A percentile compares a stretch with the other conserved stretches of the same genome.
Evolutionary conservation across 2,888 invertebrate genomes (phyloP).

Genomic region (Habrosyne pyritoides): DNA sequence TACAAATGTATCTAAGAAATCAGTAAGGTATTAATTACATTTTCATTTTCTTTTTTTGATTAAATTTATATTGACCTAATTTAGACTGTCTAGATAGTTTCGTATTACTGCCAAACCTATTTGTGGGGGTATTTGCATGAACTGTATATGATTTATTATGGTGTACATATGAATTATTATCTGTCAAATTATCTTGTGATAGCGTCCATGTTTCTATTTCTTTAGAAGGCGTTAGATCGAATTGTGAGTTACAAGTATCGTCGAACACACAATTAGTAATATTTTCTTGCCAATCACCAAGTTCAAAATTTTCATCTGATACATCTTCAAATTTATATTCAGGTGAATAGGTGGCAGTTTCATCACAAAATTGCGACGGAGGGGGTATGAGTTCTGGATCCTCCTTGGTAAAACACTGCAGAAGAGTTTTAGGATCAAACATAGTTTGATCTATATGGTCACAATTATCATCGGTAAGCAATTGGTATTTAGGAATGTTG

Average conservation of each 20-base stretch:
- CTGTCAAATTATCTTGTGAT: conserved; percentile 32
- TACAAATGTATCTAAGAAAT: neutral
- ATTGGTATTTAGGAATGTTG: neutral
- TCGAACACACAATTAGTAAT: conserved; percentile 26
- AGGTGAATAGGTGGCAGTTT: conserved; percentile 27
- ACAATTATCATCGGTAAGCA: conserved; percentile 16
- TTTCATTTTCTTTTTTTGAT: conserved; percentile 47
- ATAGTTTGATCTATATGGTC: conserved; percentile 53
- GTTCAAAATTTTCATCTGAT: neutral
- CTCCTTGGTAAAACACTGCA: conserved; percentile 48
- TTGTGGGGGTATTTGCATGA: conserved; percentile 27
- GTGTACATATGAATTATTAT: conserved; percentile 14
- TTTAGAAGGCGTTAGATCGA: conserved; percentile 38
- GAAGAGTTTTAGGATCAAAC: conserved; percentile 67
- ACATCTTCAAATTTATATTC: neutral
- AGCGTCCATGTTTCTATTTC: conserved; percentile 64
- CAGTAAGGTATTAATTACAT: conserved; percentile 16
- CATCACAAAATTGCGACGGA: conserved; percentile 59
- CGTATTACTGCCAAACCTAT: conserved; percentile 11
- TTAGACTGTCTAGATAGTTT: conserved; percentile 25
- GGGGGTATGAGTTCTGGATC: conserved; percentile 55
- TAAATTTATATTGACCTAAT: conserved; percentile 56
- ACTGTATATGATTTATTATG: conserved; percentile 35
- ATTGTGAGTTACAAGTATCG: conserved; percentile 18
- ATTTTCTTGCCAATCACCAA: neutral